phyloP scores from a whole-genome alignment of 2,113 vertebrate species.

The Psettodes erumei region DNA sequence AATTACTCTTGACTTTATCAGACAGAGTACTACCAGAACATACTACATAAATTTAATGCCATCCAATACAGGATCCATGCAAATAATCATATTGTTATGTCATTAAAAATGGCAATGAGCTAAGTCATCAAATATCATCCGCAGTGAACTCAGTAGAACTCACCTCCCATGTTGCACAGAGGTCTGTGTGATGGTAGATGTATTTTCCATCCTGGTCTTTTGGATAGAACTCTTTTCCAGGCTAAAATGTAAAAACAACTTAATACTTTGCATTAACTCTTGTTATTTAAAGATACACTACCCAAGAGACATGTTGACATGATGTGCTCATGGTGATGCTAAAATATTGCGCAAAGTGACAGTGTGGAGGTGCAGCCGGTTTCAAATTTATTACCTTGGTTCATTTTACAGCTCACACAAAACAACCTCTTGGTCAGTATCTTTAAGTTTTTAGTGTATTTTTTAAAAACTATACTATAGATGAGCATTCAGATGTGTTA shows the following conservation, averaged over 20 bases:
- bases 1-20: too few relatives aligned
- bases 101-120: neutral
- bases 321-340: neutral
- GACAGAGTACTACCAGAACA: too few relatives aligned
- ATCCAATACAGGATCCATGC: neutral
- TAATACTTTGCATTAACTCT: neutral
- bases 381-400: neutral
- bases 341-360: neutral
- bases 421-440: too few relatives aligned
- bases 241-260: slow-evolving; percentile 80
- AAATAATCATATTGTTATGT: neutral
- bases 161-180: slow-evolving; percentile 96
- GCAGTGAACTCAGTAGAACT: slow-evolving; percentile 47
- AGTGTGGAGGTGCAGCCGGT: neutral
- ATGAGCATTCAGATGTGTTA: neutral
- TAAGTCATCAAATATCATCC: neutral
- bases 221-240: slow-evolving; percentile 88
- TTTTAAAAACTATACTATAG: too few relatives aligned
- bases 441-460: too few relatives aligned
- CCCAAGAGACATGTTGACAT: neutral
- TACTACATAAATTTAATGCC: too few relatives aligned
- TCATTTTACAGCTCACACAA: neutral
- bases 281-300: neutral
- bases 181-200: slow-evolving; percentile 88
- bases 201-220: slow-evolving; percentile 87